Evolutionary conservation across 1,140 invertebrate genomes (phyloP).

Genomic region (Heterodera carotae): DNA sequence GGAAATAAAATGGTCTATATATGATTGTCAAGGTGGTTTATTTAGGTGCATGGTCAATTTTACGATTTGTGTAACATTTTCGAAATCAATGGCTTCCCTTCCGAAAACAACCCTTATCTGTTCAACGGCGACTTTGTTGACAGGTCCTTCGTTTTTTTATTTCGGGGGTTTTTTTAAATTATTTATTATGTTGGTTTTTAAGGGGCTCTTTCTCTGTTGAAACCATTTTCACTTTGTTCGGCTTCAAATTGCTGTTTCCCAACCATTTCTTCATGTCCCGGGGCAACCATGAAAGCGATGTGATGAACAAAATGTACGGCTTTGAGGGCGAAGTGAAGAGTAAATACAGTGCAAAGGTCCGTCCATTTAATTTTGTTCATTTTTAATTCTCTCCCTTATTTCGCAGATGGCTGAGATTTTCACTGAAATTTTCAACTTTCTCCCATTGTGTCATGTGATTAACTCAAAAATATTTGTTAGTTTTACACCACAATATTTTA

Average conservation of each 20-base stretch:
- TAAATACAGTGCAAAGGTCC: slow-evolving; percentile 79
- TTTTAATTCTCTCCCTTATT: background rate
- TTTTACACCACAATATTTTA: slow-evolving; percentile 43
- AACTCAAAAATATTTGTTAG: slow-evolving; percentile 84
- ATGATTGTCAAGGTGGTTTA: background rate
- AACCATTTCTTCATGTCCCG: slow-evolving; percentile 96
- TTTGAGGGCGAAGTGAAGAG: slow-evolving; percentile 95
- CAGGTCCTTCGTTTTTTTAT: slow-evolving; percentile 70
- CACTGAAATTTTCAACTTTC: slow-evolving; percentile 96
- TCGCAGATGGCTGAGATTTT: slow-evolving; percentile 86
- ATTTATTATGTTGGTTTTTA: background rate
- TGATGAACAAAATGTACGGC: slow-evolving; percentile 99
- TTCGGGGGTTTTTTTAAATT: slow-evolving; percentile 74
- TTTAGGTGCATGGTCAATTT: slow-evolving; percentile 89
- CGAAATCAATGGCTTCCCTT: slow-evolving; percentile 90
- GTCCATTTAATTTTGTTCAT: no score
- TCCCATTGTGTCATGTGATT: slow-evolving; percentile 92
- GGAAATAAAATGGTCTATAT: no score
- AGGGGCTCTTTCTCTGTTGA: slow-evolving; percentile 97
- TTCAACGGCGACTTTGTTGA: slow-evolving; percentile 99
- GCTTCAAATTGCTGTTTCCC: slow-evolving; percentile 93
- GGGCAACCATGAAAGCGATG: slow-evolving; percentile 88
- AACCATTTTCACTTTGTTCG: slow-evolving; percentile 95
- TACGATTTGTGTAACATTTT: slow-evolving; percentile 99
- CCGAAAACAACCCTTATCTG: slow-evolving; percentile 90